Evolutionary conservation across 2,113 vertebrate genomes (phyloP).

Genomic region (Pachyramphus minor): DNA sequence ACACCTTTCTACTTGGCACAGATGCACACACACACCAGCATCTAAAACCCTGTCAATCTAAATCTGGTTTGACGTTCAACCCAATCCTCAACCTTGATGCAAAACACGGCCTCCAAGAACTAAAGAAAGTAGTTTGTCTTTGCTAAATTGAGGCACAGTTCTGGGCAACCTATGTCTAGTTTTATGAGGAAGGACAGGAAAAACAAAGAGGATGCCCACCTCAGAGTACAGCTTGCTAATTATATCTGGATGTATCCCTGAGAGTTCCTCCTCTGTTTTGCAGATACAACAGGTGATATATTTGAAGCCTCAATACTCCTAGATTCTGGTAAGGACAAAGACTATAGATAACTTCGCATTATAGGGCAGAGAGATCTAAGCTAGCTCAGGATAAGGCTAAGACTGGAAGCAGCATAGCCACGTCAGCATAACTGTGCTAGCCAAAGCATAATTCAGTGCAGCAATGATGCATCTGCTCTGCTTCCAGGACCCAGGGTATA

Average conservation of each 20-base stretch:
- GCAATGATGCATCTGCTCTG: background rate
- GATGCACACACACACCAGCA: background rate
- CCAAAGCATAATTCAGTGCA: conserved; percentile 40
- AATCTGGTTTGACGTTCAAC: background rate
- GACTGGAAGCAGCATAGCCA: background rate
- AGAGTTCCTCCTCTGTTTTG: background rate
- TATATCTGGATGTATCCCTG: background rate
- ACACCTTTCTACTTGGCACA: background rate
- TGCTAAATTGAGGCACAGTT: background rate
- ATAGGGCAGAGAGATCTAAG: background rate
- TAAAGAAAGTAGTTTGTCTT: background rate
- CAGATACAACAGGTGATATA: background rate
- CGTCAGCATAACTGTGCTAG: background rate
- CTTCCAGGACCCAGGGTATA: background rate
- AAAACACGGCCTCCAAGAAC: background rate
- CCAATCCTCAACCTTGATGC: background rate
- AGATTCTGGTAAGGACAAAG: background rate
- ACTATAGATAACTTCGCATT: background rate
- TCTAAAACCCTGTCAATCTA: background rate
- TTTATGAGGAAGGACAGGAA: background rate
- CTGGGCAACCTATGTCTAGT: background rate
- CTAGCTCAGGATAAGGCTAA: background rate
- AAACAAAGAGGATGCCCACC: background rate
- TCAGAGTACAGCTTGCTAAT: background rate
- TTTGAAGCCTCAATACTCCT: background rate